A percentile compares a stretch with the other conserved stretches of the same genome.
phyloP scores from a whole-genome alignment of 2,888 invertebrate genomes.

The Phlogophora meticulosa region DNA sequence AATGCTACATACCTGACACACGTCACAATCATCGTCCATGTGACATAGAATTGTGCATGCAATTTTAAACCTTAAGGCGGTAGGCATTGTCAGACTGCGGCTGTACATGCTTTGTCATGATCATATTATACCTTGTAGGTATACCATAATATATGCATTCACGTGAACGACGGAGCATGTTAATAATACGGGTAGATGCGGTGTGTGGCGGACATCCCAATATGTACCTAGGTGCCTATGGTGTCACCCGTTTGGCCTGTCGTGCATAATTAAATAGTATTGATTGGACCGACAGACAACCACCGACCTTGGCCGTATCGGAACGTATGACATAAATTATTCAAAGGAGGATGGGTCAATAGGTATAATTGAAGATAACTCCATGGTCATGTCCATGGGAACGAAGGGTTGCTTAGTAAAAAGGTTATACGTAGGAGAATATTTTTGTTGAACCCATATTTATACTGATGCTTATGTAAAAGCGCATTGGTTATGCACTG shows the following conservation, averaged over 20 bases:
- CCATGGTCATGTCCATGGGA: not conserved
- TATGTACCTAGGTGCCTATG: not conserved
- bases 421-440: not conserved
- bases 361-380: slow-evolving; percentile 11
- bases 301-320: slow-evolving; percentile 34
- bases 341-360: not conserved
- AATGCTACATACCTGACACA: too few relatives aligned
- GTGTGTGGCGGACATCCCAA: slow-evolving; percentile 14
- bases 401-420: not conserved
- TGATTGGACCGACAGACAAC: slow-evolving; percentile 38
- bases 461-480: too few relatives aligned
- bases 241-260: slow-evolving; percentile 23
- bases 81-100: too few relatives aligned
- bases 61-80: too few relatives aligned
- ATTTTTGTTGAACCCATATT: too few relatives aligned
- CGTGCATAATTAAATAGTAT: slow-evolving; percentile 58
- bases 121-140: not conserved
- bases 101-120: too few relatives aligned
- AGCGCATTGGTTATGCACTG: too few relatives aligned
- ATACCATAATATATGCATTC: slow-evolving; percentile 2
- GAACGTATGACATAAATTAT: slow-evolving; percentile 25
- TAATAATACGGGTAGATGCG: slow-evolving; percentile 22
- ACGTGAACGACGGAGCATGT: slow-evolving; percentile 11
- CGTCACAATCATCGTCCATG: too few relatives aligned
- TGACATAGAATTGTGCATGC: too few relatives aligned